Evolutionary conservation across 2,113 vertebrate genomes (phyloP), one percentile per base, ranked within the genome.

Genomic region (Hyaena hyaena): DNA sequence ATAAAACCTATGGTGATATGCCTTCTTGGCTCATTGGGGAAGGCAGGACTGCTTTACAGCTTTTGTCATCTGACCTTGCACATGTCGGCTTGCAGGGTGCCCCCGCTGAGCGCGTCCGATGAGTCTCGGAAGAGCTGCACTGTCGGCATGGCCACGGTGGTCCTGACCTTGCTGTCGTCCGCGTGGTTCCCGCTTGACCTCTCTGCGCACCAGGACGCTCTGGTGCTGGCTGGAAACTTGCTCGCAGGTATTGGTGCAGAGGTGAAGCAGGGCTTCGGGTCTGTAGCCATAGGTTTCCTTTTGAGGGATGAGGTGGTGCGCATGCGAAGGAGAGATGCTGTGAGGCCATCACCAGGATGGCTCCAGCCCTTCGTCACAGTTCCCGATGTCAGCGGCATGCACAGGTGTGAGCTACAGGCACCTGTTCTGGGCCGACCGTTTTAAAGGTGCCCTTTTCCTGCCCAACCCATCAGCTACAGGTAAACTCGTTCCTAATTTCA

Each of bases 181-280:
- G 99, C 99, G 1, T 99, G 99, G 99, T 99, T 99, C 96, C 99
- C 99, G 0, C 97, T 99, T 95, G 99, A 99, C 97, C 99, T 99
- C n/a, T 99, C 99, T 24, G 99, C 99, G 39, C 99, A 99, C 97
- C 99, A 99, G 86, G 99, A 99, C 77, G 99, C 99, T 90, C 98
- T 99, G 93, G 93, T 99, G 97, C 98, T 99, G 79, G 99, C 99
- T 43, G 99, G 99, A 94, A 99, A 99, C 97, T 98, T 99, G 97
- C 98, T 99, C 16, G 99, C 99, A 97, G 99, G 99, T 99, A 97
- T 2, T 10, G n/a, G 16, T 5, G 0, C 23, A 9, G 19, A 17
- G 31, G 31, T 7, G 55, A 17, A 39, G 24, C 21, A n/a, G 81
- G 43, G n/a, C 48, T 48, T 15, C 12, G 0, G 26, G n/a, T 19